A percentile compares a stretch with the other conserved stretches of the same genome.
Evolutionary conservation across 2,797 vertebrate genomes (phyloP).

Genomic region (Heliangelus exortis): DNA sequence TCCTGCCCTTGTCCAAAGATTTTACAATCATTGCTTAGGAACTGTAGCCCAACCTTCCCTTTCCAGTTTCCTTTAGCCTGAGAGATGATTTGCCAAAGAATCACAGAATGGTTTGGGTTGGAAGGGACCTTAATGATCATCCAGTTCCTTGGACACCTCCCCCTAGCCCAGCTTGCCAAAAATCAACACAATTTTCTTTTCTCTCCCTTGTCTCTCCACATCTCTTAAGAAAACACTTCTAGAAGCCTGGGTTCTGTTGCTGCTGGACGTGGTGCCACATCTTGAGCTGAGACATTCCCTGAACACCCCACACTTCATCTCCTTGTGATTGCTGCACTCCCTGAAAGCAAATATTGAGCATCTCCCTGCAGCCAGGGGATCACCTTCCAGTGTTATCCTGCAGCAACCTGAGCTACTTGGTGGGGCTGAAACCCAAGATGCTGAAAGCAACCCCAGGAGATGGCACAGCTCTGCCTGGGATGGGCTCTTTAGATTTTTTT

Average conservation of each 20-base stretch:
- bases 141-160: too few species aligned
- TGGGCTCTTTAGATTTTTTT: background rate
- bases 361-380: background rate
- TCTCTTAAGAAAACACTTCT: background rate
- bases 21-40: background rate
- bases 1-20: too few species aligned
- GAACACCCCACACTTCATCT: background rate
- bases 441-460: background rate
- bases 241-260: background rate
- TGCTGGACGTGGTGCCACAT: background rate
- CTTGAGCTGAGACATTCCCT: background rate
- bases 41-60: background rate
- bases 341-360: background rate
- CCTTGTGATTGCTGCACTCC: background rate
- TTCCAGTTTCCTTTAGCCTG: background rate
- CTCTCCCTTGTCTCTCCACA: fast-evolving
- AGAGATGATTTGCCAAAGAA: background rate
- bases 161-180: too few species aligned
- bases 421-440: background rate
- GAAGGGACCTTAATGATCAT: too few species aligned
- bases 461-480: background rate
- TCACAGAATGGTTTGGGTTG: too few species aligned
- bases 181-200: background rate
- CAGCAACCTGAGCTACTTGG: background rate
- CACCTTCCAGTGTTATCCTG: background rate